These are phyloP conservation scores for Rhabdomys dilectus DNA, from an alignment of 2,113 vertebrate genomes.

Conservation along the genomic window DNA sequence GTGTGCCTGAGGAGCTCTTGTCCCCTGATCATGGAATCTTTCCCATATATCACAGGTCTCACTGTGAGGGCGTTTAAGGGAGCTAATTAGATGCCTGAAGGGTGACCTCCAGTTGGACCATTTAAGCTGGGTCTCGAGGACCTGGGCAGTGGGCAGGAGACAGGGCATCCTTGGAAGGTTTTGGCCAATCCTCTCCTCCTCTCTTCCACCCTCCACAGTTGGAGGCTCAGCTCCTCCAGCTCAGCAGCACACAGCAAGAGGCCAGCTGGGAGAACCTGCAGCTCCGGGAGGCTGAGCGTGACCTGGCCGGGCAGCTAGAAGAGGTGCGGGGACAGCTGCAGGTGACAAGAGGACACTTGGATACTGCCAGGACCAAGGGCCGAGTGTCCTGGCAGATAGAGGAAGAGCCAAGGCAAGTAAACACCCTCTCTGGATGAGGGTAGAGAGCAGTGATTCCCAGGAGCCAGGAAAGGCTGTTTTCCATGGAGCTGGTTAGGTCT, in stretches of 20 bases:
- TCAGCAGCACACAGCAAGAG: constrained; percentile 73
- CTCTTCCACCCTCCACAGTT: constrained; percentile 74
- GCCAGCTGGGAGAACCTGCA: constrained; percentile 76
- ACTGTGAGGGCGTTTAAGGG: not conserved
- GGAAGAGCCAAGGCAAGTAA: constrained; percentile 75
- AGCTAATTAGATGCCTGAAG: not conserved
- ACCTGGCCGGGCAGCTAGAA: constrained; percentile 82
- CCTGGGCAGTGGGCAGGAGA: not conserved
- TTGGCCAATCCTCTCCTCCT: not conserved
- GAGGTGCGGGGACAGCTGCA: constrained; percentile 84
- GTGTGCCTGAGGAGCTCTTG: not conserved
- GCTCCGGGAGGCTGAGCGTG: constrained; percentile 80
- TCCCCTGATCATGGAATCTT: not conserved
- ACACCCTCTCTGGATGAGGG: not conserved
- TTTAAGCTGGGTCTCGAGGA: not conserved
- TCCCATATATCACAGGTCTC: not conserved
- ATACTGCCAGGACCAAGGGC: constrained; percentile 48
- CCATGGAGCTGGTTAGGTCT: not conserved
- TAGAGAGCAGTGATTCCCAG: not conserved
- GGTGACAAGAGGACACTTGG: constrained; percentile 78
- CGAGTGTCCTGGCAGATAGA: constrained; percentile 43
- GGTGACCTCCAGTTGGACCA: not conserved
- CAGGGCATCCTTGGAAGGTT: not conserved
- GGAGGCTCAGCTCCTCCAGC: constrained; percentile 81
- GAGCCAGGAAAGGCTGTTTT: not conserved